Evolutionary conservation across 2,797 vertebrate genomes (phyloP), one percentile per base, ranked within the genome.

Genomic region (Sandelia bainsii): DNA sequence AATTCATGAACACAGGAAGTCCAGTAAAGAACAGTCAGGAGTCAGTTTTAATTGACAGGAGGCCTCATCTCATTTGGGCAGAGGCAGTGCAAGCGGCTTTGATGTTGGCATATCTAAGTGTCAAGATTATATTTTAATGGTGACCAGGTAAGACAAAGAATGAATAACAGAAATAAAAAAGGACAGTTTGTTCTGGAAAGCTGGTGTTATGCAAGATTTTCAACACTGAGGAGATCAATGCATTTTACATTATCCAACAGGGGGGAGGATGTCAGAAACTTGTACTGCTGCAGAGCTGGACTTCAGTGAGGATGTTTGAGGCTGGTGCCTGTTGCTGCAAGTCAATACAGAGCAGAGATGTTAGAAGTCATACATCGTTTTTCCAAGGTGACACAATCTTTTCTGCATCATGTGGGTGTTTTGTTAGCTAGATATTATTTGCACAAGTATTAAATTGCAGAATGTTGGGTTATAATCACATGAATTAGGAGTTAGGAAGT

Each of bases 1-100:
- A 72, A 69, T 65, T 32, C 40, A 27, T 3, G 8, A 78, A 69
- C 60, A 67, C 56, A 50, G 64, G 65, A 70, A 45, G 50, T 27
- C 77, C 62, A 27, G 34, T 61, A 58, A 71, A 80, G 80, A 84
- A 56, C 79, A 76, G 86, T 51, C 65, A 84, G 87, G 83, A 86
- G 80, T 81, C 81, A 6, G 54, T 87, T 92, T 88, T 93, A 92
- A 93, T 91, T 93, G 87, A 90, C 83, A 87, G 72, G 54, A 75
- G 75, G 77, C 62, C 69, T 72, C 45, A 0, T 84, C 69, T 87
- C 62, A 78, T 83, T 82, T 69, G 70, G 75, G 64, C 39, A 22
- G 70, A 76, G 71, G 65, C 42, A 1, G 51, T 0, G 68, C 62
- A 10, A 2, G 48, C 0, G 14, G 77, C 85, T 92, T 91, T 92